Conservation (phyloP, 1,140 invertebrate genomes). For the Nephotettix cincticeps region DNA sequence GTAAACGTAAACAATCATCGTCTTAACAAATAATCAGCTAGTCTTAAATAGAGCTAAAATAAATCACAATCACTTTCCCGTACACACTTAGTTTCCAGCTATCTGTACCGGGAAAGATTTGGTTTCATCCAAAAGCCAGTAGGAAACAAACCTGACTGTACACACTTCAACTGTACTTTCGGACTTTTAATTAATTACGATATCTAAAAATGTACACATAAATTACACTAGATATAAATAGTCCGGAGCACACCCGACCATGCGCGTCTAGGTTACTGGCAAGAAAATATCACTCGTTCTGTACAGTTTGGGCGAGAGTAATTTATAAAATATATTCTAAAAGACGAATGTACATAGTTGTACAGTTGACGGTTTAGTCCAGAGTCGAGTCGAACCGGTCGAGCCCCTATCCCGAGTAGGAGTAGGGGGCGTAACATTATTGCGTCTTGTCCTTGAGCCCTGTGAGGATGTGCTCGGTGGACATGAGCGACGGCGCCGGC, state of each 20-base stretch:
- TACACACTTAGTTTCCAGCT: background rate
- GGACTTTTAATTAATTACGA: background rate
- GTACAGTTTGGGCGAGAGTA: background rate
- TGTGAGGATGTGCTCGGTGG: constrained; percentile 42
- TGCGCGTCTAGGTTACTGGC: background rate
- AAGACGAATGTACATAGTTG: no score
- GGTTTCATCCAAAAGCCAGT: background rate
- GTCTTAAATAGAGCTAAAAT: constrained; percentile 4
- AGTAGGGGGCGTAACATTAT: constrained; percentile 34
- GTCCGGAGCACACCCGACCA: no score
- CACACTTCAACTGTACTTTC: background rate
- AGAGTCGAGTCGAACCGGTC: constrained; percentile 10
- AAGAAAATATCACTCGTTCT: constrained; percentile 16
- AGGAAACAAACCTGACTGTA: background rate
- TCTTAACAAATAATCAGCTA: constrained; percentile 15
- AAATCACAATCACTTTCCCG: constrained; percentile 18
- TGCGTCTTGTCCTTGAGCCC: constrained; percentile 42
- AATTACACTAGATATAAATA: constrained; percentile 8
- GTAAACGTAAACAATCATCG: constrained; percentile 19
- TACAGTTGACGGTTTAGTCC: background rate
- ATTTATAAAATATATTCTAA: constrained; percentile 24
- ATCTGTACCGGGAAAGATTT: constrained; percentile 5
- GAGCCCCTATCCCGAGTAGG: constrained; percentile 25
- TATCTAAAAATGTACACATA: constrained; percentile 13
- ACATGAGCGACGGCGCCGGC: constrained; percentile 52